Percentiles rank a stretch among this genome's conserved stretches.
These are phyloP conservation scores for Gastrophysa polygoni DNA, from an alignment of 2,888 invertebrate species.

Conservation along the genomic window DNA sequence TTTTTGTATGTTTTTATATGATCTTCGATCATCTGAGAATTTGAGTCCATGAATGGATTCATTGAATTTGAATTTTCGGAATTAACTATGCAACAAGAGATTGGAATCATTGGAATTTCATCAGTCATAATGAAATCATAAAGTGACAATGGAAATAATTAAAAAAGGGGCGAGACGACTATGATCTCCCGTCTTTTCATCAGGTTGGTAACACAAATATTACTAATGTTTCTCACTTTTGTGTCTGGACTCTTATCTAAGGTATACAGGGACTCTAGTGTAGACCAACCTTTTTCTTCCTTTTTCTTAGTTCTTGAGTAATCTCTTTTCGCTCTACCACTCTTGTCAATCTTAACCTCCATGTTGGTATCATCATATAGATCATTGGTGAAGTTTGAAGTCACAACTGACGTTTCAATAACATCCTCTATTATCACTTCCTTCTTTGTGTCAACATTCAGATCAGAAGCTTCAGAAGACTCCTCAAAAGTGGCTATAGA, in stretches of 20 bases:
- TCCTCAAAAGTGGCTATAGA: slow-evolving; percentile 28
- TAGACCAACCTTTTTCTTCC: slow-evolving; percentile 54
- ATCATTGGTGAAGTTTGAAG: slow-evolving; percentile 49
- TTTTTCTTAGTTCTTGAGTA: slow-evolving; percentile 63
- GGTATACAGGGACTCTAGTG: not conserved
- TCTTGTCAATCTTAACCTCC: slow-evolving; percentile 65
- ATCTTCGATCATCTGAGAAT: no score
- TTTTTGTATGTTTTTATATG: no score
- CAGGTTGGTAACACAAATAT: no score
- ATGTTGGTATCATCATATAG: slow-evolving; percentile 64
- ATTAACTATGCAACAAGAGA: no score
- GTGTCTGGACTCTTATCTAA: not conserved
- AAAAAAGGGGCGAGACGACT: no score
- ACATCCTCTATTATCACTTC: slow-evolving; percentile 38
- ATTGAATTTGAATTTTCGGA: no score
- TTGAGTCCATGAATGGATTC: no score
- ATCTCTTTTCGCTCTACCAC: slow-evolving; percentile 67
- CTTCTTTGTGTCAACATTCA: slow-evolving; percentile 27
- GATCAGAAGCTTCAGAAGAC: slow-evolving; percentile 32
- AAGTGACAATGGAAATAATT: no score
- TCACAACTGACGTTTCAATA: slow-evolving; percentile 29
- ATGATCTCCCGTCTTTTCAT: no score
- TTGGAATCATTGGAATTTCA: no score
- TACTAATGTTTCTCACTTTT: no score
- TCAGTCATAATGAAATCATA: no score